These are phyloP conservation scores for Tenthredo livida DNA, from an alignment of 2,888 invertebrate genomes.

Conservation along the genomic window DNA sequence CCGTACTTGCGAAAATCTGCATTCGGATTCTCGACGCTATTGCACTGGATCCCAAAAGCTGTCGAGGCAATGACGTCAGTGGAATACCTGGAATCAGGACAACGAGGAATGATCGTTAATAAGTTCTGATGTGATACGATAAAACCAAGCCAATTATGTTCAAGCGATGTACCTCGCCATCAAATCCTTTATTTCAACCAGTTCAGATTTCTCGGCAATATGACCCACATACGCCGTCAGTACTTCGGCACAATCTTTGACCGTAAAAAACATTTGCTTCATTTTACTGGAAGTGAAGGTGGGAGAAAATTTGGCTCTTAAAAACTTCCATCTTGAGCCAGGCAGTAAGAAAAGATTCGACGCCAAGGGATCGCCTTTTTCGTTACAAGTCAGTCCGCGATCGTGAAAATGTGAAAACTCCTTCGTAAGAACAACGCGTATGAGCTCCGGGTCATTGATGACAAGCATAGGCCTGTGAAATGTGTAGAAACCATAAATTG, in stretches of 20 bases:
- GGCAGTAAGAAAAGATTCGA: constrained; percentile 82
- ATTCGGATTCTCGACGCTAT: constrained; percentile 67
- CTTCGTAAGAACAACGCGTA: constrained; percentile 78
- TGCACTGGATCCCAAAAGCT: constrained; percentile 70
- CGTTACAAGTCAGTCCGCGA: constrained; percentile 83
- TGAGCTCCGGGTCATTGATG: constrained; percentile 30
- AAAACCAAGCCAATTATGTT: not conserved
- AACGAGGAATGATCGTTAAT: not conserved
- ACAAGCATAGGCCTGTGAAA: constrained; percentile 32
- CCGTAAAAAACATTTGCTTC: constrained; percentile 83
- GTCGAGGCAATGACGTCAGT: constrained; percentile 70
- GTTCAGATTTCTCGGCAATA: constrained; percentile 59
- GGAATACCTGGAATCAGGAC: constrained; percentile 61
- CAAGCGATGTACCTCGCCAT: constrained; percentile 11
- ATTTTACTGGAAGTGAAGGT: constrained; percentile 85
- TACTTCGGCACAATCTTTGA: constrained; percentile 81
- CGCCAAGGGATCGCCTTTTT: constrained; percentile 82
- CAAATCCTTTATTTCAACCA: constrained; percentile 29
- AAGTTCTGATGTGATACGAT: not conserved
- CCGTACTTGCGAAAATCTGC: constrained; percentile 71
- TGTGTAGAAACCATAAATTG: constrained; percentile 55
- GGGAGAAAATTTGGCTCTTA: constrained; percentile 84
- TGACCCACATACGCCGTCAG: constrained; percentile 78
- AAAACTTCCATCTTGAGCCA: constrained; percentile 83
- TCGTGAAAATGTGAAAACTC: constrained; percentile 85